Conservation (phyloP, 2,797 vertebrate species). For the Rhinophrynus dorsalis region DNA sequence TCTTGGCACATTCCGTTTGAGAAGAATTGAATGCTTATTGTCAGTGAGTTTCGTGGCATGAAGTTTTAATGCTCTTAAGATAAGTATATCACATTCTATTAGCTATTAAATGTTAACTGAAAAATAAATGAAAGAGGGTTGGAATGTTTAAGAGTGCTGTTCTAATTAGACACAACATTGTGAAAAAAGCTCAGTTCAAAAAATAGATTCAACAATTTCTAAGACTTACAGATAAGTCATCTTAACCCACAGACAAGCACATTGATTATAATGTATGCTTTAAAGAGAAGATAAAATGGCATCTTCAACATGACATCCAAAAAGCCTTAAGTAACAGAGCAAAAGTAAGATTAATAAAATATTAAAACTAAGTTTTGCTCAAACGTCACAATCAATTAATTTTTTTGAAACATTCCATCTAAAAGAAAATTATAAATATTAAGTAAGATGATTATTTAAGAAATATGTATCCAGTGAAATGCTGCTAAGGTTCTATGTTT, state of each 20-base stretch:
- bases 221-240: slow-evolving; percentile 56
- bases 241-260: slow-evolving; percentile 56
- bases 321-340: slow-evolving; percentile 48
- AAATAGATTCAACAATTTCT: slow-evolving; percentile 64
- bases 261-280: slow-evolving; percentile 56
- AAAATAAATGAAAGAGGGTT: slow-evolving; percentile 65
- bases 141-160: slow-evolving; percentile 61
- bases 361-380: slow-evolving; percentile 40
- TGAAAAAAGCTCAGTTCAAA: slow-evolving; percentile 59
- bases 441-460: slow-evolving; percentile 14
- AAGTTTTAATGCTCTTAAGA: slow-evolving; percentile 74
- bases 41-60: slow-evolving; percentile 67
- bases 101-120: slow-evolving; percentile 66
- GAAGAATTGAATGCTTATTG: slow-evolving; percentile 75
- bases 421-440: slow-evolving; percentile 17
- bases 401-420: slow-evolving; percentile 9
- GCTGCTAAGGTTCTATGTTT: slow-evolving; percentile 2
- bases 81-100: slow-evolving; percentile 75
- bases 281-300: slow-evolving; percentile 32
- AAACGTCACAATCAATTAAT: slow-evolving; percentile 31
- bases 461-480: slow-evolving; percentile 4
- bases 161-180: slow-evolving; percentile 65
- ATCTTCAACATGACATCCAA: slow-evolving; percentile 30
- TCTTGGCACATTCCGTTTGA: slow-evolving; percentile 75
- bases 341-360: slow-evolving; percentile 52